Evolutionary conservation across 2,888 invertebrate species (phyloP), one percentile per base, ranked within the genome.

Genomic region (Oxycera nigricornis): DNA sequence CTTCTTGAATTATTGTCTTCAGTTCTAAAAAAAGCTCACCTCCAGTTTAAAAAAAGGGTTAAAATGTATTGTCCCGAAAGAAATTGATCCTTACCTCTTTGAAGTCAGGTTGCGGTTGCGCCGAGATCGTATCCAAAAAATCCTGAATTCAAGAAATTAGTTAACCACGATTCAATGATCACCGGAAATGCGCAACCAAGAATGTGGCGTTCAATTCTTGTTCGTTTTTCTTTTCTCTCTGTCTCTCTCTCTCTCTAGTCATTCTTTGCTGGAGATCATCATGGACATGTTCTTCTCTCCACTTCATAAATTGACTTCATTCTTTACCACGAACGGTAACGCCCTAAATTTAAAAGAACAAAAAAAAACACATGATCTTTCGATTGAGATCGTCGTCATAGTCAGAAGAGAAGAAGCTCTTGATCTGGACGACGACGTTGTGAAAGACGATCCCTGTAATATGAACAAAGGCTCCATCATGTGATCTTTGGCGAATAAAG

Each of bases 161-260:
- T 41, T 39, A n/a, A 41, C 65, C 52, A 52, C 35, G 52, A 55
- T 70, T 31, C 52, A 70, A 70, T 55, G 70, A 55, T 70, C 52
- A 52, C 70, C 70, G 70, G 70, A 70, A 70, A 70, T 70, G 55
- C 52, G 70, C 55, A 70, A 70, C 39, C 70, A 70, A 70, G 52
- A 70, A 70, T 70, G 46, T 46, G 46, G 17, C 11, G 14, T 46
- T 46, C 3, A n/a, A 46, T 46, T 46, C 35, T 35, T n/a, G n/a
- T n/a, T n/a, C n/a, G n/a, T n/a, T n/a, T n/a, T n/a, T n/a, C n/a
- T n/a, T n/a, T n/a, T n/a, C n/a, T n/a, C n/a, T n/a, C n/a, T n/a
- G n/a, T n/a, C n/a, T n/a, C n/a, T n/a, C n/a, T n/a, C n/a, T n/a
- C n/a, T n/a, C n/a, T n/a, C n/a, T n/a, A n/a, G n/a, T n/a, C n/a